These are phyloP conservation scores for Xanthia togata DNA, from an alignment of 2,888 invertebrate genomes.

Conservation along the genomic window DNA sequence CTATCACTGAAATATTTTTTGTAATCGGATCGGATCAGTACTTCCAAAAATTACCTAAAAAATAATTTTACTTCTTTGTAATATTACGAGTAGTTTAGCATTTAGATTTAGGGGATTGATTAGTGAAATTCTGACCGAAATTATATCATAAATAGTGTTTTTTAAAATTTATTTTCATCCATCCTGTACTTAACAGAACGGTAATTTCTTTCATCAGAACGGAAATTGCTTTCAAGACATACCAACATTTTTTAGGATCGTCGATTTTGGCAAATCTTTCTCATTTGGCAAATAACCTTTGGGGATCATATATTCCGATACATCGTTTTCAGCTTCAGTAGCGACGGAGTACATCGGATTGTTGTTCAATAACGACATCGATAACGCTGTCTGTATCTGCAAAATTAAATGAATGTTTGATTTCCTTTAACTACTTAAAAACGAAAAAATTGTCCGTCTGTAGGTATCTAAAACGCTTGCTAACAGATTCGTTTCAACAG, in stretches of 20 bases:
- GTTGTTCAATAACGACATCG: conserved; percentile 71
- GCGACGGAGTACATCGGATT: conserved; percentile 68
- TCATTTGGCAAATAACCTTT: conserved; percentile 82
- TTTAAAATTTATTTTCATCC: too few species aligned
- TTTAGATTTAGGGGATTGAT: not conserved
- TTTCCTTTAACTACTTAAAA: not conserved
- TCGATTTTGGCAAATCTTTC: conserved; percentile 75
- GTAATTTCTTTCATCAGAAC: not conserved
- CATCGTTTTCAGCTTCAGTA: conserved; percentile 73
- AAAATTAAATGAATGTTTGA: conserved; percentile 36
- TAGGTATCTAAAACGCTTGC: not conserved
- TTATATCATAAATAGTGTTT: too few species aligned
- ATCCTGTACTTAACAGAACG: not conserved
- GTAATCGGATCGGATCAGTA: not conserved
- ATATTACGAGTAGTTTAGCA: not conserved
- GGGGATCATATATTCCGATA: conserved; percentile 76
- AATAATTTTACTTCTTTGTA: not conserved
- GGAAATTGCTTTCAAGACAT: conserved; percentile 48
- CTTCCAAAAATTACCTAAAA: not conserved
- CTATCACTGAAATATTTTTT: not conserved
- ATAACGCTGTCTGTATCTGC: conserved; percentile 67
- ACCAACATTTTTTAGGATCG: conserved; percentile 77
- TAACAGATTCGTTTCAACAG: not conserved
- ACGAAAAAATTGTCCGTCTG: not conserved
- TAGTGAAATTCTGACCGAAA: not conserved